phyloP scores from a whole-genome alignment of 2,797 vertebrate genomes.

The Lophotriccus pileatus region DNA sequence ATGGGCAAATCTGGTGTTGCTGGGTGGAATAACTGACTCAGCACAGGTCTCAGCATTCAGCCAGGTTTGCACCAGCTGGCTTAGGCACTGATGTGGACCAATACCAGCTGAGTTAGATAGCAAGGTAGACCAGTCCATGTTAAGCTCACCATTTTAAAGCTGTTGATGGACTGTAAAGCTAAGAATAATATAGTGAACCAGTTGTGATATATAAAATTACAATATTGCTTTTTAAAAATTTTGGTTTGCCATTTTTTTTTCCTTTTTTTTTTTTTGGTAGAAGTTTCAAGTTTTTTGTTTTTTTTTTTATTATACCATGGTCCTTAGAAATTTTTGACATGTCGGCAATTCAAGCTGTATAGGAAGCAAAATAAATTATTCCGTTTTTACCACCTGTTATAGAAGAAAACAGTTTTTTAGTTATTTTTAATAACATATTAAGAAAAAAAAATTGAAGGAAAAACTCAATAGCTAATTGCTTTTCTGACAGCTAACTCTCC shows the following conservation, averaged over 20 bases:
- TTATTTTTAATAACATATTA: not conserved
- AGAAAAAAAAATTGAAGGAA: too few relatives aligned
- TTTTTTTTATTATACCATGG: not conserved
- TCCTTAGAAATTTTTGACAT: not conserved
- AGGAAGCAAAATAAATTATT: not conserved
- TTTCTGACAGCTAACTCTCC: not conserved
- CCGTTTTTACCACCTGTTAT: not conserved
- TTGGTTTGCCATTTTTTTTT: not conserved
- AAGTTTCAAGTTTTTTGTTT: not conserved
- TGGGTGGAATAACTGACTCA: not conserved
- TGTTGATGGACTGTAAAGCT: not conserved
- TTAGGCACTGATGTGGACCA: not conserved
- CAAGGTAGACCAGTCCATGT: not conserved
- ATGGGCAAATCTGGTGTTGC: not conserved
- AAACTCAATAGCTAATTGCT: not conserved
- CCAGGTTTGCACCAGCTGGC: not conserved
- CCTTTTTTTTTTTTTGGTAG: not conserved
- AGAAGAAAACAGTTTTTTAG: not conserved
- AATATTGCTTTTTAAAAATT: not conserved
- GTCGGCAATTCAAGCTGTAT: not conserved
- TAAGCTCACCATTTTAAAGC: not conserved
- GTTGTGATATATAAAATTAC: not conserved
- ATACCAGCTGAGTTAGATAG: not conserved
- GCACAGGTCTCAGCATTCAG: not conserved
- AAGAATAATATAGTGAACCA: not conserved